These are phyloP conservation scores for Helicoverpa zea DNA, from an alignment of 1,140 invertebrate genomes.

Conservation along the genomic window DNA sequence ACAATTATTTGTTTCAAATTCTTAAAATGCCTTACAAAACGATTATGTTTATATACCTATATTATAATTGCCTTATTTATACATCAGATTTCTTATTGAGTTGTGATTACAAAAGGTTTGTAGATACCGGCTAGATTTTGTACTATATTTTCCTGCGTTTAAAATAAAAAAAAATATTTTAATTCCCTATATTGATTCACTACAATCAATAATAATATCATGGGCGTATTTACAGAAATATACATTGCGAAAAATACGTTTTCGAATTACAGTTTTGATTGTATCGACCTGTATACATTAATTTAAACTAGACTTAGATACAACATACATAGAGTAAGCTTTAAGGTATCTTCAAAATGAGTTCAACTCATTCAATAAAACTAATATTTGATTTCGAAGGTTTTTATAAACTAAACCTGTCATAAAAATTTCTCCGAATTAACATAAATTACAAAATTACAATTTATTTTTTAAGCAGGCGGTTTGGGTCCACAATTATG, in stretches of 20 bases:
- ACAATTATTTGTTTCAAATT: background rate
- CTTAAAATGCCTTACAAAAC: background rate
- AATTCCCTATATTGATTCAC: background rate
- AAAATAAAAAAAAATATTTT: conserved; percentile 17
- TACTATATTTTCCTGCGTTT: conserved; percentile 54
- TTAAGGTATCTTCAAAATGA: too few species aligned
- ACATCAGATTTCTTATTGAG: background rate
- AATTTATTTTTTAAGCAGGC: conserved; percentile 48
- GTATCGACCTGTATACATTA: background rate
- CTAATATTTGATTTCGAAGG: background rate
- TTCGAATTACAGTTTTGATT: conserved; percentile 26
- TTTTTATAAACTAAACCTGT: conserved; percentile 29
- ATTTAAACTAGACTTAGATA: too few species aligned
- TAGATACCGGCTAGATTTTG: conserved; percentile 51
- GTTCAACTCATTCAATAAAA: conserved; percentile 12
- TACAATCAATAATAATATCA: background rate
- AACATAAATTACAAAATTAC: background rate
- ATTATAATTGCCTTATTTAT: conserved; percentile 21
- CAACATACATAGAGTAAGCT: too few species aligned
- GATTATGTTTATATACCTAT: conserved; percentile 6
- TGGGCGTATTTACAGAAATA: conserved; percentile 1
- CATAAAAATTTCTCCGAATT: conserved; percentile 7
- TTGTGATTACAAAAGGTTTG: background rate
- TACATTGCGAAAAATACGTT: background rate
- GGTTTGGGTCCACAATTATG: conserved; percentile 82